Conservation (phyloP, 2,888 invertebrate species). For the Mesorhabditis sp. region DNA sequence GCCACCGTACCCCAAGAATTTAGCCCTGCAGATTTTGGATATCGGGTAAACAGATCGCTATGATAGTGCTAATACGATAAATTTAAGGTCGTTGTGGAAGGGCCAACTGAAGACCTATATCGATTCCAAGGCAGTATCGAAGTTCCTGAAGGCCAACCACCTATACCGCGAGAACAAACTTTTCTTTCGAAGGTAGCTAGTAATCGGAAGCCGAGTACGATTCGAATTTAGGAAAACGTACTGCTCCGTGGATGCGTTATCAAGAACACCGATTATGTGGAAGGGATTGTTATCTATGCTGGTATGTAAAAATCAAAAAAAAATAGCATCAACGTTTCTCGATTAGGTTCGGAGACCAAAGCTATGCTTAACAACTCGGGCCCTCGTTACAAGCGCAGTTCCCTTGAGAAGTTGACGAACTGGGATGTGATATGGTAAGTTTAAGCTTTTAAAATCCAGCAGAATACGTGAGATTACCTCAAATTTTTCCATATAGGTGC, state of each 20-base stretch:
- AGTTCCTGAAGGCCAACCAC: slow-evolving; percentile 63
- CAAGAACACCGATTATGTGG: slow-evolving; percentile 91
- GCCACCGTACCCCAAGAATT: slow-evolving; percentile 31
- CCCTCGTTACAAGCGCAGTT: slow-evolving; percentile 74
- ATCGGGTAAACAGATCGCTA: slow-evolving; percentile 18
- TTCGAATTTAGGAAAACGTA: slow-evolving; percentile 70
- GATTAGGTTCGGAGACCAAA: slow-evolving; percentile 85
- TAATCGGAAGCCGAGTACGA: slow-evolving; percentile 73
- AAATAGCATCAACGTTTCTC: neutral
- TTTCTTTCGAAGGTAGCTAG: slow-evolving; percentile 61
- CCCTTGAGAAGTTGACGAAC: slow-evolving; percentile 64
- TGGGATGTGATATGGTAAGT: slow-evolving; percentile 45
- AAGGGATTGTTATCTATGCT: slow-evolving; percentile 92
- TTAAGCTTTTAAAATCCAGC: too few relatives aligned
- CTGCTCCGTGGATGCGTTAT: slow-evolving; percentile 86
- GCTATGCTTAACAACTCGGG: slow-evolving; percentile 95
- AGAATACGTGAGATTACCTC: too few relatives aligned
- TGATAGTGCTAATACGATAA: neutral
- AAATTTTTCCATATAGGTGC: slow-evolving; percentile 32
- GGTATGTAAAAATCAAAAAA: slow-evolving; percentile 61
- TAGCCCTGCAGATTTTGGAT: slow-evolving; percentile 33
- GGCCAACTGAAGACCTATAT: slow-evolving; percentile 91
- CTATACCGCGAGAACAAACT: slow-evolving; percentile 64
- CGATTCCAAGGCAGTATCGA: slow-evolving; percentile 76
- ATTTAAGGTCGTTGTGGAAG: slow-evolving; percentile 84